Evolutionary conservation across 2,888 invertebrate species (phyloP), one percentile per base, ranked within the genome.

Genomic region (Philonicus albiceps): DNA sequence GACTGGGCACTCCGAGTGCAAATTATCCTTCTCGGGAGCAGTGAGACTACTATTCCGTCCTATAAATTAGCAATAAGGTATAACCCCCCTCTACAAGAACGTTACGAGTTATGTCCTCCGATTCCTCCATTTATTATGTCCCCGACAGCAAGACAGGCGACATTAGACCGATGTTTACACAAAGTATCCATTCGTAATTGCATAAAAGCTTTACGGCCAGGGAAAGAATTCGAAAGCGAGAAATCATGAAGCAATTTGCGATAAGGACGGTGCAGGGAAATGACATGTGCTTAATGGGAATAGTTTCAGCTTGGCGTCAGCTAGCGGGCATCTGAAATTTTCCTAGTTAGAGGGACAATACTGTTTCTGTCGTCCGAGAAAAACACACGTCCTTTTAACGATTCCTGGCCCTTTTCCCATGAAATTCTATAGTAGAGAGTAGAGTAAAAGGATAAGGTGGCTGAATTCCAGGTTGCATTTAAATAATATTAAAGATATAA

Each of bases 231-330:
- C 53, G 49, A 78, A 78, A 78, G 16, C 43, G 78, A 81, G 81
- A 81, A 81, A 81, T 81, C 81, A 55, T 31, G 34, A n/a, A 81
- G 81, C 81, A 81, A 81, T 81, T 64, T 81, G 81, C 34, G 78
- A 78, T 78, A 78, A 78, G 78, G 78, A 78, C 49, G 78, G 11
- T 27, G 53, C 30, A 78, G 49, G 49, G 49, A 43, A 49, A 78
- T 78, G 78, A 78, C 49, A 49, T 49, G 78, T 27, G 27, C 49
- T 78, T 78, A 78, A 78, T 78, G 78, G 78, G 49, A 78, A 78
- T 22, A 31, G 43, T 49, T 78, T 78, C 43, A 78, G 43, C 19
- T 30, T 1, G 43, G 7, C 37, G 78, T 78, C 78, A 43, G n/a
- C 64, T 22, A 64, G 13, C 19, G 64, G n/a, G n/a, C 49, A 16